Conservation (phyloP, 2,113 vertebrate species). For the Phrynosoma platyrhinos region DNA sequence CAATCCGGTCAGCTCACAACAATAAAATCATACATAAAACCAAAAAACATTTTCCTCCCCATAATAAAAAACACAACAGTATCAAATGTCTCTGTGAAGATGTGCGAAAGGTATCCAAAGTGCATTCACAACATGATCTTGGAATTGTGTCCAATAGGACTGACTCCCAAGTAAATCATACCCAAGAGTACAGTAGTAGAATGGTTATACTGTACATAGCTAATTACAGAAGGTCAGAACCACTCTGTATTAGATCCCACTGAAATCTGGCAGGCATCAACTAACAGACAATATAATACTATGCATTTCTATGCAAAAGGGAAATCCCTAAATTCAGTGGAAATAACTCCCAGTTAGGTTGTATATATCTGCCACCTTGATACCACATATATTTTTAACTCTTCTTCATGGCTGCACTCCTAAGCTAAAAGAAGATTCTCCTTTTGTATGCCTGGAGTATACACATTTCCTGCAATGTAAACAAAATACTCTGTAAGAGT, state of each 20-base stretch:
- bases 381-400: background rate
- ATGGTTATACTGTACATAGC: background rate
- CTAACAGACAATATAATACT: background rate
- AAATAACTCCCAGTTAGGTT: background rate
- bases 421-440: constrained; percentile 62
- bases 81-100: constrained; percentile 34
- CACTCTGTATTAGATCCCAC: background rate
- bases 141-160: background rate
- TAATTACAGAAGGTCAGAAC: background rate
- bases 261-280: background rate
- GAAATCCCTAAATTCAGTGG: background rate
- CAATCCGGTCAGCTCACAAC: too few species aligned
- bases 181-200: background rate
- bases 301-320: background rate
- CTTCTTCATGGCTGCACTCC: constrained; percentile 44
- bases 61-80: background rate
- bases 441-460: constrained; percentile 43
- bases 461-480: constrained; percentile 49
- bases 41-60: too few species aligned
- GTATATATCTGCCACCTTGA: background rate
- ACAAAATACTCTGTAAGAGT: constrained; percentile 41
- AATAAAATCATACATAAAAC: too few species aligned
- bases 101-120: background rate
- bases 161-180: background rate
- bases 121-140: constrained; percentile 16